Conservation (phyloP, 2,888 invertebrate species). For the Drosophila borborema region DNA sequence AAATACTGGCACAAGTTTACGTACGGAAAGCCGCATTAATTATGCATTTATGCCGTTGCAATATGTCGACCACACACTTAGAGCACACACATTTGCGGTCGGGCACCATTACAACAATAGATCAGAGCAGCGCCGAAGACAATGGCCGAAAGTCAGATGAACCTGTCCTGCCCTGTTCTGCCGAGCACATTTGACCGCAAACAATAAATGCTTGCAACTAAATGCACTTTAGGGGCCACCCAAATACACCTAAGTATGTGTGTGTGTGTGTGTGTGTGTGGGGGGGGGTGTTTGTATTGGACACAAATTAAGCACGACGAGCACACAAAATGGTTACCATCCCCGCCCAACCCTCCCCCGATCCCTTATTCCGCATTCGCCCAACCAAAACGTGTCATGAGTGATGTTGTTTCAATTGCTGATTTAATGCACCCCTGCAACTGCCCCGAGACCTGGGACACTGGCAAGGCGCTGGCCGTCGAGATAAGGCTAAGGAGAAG, state of each 20-base stretch:
- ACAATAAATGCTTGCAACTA: conserved; percentile 81
- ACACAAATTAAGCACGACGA: conserved; percentile 79
- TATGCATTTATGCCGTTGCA: conserved; percentile 82
- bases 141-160: conserved; percentile 50
- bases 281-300: conserved; percentile 42
- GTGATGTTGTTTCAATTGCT: conserved; percentile 82
- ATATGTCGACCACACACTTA: conserved; percentile 67
- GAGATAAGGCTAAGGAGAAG: conserved; percentile 6
- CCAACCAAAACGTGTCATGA: conserved; percentile 79
- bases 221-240: conserved; percentile 78
- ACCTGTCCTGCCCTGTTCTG: conserved; percentile 35
- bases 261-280: conserved; percentile 32
- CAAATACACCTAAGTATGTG: conserved; percentile 25
- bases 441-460: conserved; percentile 46
- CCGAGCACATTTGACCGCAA: conserved; percentile 75
- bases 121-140: conserved; percentile 61
- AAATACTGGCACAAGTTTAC: conserved; percentile 37
- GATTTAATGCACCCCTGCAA: conserved; percentile 76
- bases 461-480: conserved; percentile 25
- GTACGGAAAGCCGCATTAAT: conserved; percentile 80
- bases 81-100: conserved; percentile 32
- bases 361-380: conserved; percentile 16
- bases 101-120: conserved; percentile 61
- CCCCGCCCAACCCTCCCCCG: conserved; percentile 13
- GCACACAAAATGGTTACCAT: conserved; percentile 67